Base-by-base conservation (phyloP, 92 coral and sea anemone species). In the Phenganax stokvisi region DNA sequence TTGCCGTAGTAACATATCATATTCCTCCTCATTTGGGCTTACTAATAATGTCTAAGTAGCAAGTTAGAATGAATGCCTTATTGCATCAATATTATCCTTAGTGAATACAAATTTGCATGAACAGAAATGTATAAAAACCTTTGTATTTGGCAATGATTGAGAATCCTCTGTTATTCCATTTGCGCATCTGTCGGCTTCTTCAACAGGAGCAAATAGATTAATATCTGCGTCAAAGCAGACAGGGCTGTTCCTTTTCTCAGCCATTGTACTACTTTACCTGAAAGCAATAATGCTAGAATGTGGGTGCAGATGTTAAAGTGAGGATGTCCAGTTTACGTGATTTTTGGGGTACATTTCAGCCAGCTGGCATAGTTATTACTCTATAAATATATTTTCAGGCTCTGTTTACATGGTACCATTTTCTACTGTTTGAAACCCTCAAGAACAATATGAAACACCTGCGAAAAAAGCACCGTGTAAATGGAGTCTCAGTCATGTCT, bases 141-240 rank as follows among this genome's bases (percentile, higher is more conserved):
- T 79, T 79, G 83, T 65, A 63, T 53, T 79, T 8, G 61, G 83
- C 13, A 79, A 27, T 1, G 62, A 12, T 51, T 0, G 30, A 8
- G 29, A n/a, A 8, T 79, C 74, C 9, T 58, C 70, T 4, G 25
- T 8, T 6, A 81, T 53, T n/a, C 88, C 97, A 89, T 91, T 88
- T 3, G 79, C 57, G 67, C 87, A 90, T 44, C 76, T 56, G 83
- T 82, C 85, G 30, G 87, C 51, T 15, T 87, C 92, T 20, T 83
- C 85, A 3, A 89, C 96, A 44, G 99, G 99, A 51, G 99, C 97
- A 92, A 96, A 96, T 74, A 96, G 89, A 83, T 96, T 79, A 20
- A 63, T 96, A 6, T 80, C 85, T 12, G 91, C 89, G 57, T 89
- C 86, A 83, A 87, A 79, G 13, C 83, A 79, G 37, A 62, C 74